Conservation (phyloP, 2,113 vertebrate genomes). For the Sigmodon hispidus region DNA sequence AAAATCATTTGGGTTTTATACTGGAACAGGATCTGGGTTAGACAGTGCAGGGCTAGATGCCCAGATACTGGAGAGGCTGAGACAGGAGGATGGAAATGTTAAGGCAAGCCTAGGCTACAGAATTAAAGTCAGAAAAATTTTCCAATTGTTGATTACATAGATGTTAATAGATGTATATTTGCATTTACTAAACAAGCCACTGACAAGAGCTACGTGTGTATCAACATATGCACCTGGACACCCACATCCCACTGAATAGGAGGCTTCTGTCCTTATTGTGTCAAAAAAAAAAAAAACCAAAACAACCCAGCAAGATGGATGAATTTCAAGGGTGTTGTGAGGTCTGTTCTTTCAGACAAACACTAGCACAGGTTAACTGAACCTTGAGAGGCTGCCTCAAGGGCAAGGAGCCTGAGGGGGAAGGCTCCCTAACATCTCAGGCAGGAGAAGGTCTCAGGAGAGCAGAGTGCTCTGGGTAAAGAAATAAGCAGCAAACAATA, state of each 20-base stretch:
- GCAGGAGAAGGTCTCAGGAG: background rate
- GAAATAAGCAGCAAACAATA: background rate
- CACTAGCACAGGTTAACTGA: background rate
- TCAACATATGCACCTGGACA: fast-evolving
- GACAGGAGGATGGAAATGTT: background rate
- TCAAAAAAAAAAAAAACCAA: too few relatives aligned
- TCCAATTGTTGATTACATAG: background rate
- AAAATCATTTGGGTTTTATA: background rate
- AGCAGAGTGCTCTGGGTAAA: background rate
- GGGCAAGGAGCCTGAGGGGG: background rate
- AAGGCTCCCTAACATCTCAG: fast-evolving
- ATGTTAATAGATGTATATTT: background rate
- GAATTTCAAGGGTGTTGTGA: background rate
- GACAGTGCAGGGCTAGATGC: too few relatives aligned
- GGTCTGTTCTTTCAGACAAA: background rate
- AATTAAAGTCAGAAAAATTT: background rate
- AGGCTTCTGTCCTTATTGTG: background rate
- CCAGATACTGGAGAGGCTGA: too few relatives aligned
- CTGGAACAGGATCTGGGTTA: background rate
- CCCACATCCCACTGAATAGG: background rate
- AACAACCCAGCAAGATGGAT: background rate
- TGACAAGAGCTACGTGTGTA: background rate
- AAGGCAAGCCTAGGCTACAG: background rate
- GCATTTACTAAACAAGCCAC: background rate
- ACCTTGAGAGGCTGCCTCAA: background rate